phyloP scores from a whole-genome alignment of 2,113 vertebrate species.

The Carassius gibelio region DNA sequence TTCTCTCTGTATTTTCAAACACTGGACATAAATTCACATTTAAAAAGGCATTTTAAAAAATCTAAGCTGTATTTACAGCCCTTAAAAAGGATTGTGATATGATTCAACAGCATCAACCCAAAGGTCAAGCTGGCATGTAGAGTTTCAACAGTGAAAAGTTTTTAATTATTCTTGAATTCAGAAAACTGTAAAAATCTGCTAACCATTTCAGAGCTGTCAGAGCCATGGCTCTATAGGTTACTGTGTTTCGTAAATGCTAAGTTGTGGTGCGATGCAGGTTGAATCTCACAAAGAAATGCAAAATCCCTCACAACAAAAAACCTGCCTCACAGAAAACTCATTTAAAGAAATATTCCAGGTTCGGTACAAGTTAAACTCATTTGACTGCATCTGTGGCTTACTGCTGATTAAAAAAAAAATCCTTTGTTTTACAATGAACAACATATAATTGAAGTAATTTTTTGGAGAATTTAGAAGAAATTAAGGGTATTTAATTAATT shows the following conservation, averaged over 20 bases:
- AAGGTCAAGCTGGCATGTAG: slow-evolving; percentile 16
- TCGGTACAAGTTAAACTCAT: neutral
- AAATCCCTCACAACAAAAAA: neutral
- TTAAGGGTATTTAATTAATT: too few species aligned
- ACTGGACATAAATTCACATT: neutral
- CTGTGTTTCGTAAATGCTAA: neutral
- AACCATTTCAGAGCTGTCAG: neutral
- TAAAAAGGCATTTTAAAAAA: neutral
- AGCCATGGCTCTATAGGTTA: neutral
- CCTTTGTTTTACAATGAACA: too few species aligned
- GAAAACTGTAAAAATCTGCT: neutral
- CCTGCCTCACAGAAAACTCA: neutral
- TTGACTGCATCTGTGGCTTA: neutral
- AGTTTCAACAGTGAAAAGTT: neutral
- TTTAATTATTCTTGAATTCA: neutral
- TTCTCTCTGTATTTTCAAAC: neutral
- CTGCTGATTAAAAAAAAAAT: too few species aligned
- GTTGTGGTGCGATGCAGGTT: neutral
- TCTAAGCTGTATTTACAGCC: neutral
- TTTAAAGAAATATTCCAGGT: neutral
- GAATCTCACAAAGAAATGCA: neutral
- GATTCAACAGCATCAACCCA: neutral
- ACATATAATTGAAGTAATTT: too few species aligned
- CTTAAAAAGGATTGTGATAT: neutral
- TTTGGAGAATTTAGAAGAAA: too few species aligned